Base-by-base conservation (phyloP, 2,113 vertebrate species). In the Nerophis ophidion region DNA sequence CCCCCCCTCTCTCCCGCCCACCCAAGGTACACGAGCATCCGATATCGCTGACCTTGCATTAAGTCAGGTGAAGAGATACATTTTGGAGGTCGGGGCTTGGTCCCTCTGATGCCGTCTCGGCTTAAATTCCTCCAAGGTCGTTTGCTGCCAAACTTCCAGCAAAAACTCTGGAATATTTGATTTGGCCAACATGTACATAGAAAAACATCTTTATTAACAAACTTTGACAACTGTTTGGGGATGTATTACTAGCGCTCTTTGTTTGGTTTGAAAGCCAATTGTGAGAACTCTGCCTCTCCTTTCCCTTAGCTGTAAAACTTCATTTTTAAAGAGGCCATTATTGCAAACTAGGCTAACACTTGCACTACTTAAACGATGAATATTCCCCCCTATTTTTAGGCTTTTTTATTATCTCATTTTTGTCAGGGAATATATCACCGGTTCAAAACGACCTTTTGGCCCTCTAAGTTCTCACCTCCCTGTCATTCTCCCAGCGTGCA, bases 141-240 rank as follows among this genome's bases (percentile, higher is more conserved):
- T 84, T 75, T 84, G 66, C 81, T 77, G 79, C 73, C 75, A 76
- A 71, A 71, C 33, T 12, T 74, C 63, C 44, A 72, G 76, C 72
- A 74, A 68, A 68, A 76, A 38, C 66, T 72, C 66, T 72, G 72
- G 68, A 70, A 9, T 86, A 79, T 86, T 88, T 83, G 57, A 51
- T 69, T 86, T 88, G 86, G 86, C 83, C 11, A 44, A 46, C 6
- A 16, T 85, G 84, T 84, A 85, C 77, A 76, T 62, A 83, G 81
- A 81, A 83, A 82, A 84, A 84, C 84, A 88, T 86, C 84, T 85
- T 84, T 88, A 86, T 88, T 85, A 84, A 83, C 85, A 82, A 86
- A 82, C 81, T 72, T 61, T 68, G 74, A 75, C 74, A 80, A 72
- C 75, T 77, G 76, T 81, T 59, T 54, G 19, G 60, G 35, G 63